These are phyloP conservation scores for Philopedon plagiatum DNA, from an alignment of 2,888 invertebrate species.

Conservation along the genomic window DNA sequence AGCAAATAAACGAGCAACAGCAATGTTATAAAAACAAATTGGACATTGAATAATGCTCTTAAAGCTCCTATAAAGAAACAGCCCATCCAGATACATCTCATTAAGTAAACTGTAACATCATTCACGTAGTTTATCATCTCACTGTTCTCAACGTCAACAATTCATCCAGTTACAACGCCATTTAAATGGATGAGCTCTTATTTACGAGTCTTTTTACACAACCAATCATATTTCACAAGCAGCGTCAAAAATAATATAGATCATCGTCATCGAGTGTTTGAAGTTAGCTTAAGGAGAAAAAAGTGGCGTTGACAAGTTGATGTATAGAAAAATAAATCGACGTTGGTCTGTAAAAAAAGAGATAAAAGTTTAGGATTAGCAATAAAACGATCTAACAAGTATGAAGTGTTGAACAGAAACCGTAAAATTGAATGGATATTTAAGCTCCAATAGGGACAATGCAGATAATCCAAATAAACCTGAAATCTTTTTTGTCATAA, in stretches of 20 bases:
- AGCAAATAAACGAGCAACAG: too few relatives aligned
- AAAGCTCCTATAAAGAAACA: too few relatives aligned
- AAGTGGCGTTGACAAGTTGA: constrained; percentile 14
- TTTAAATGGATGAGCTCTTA: constrained; percentile 25
- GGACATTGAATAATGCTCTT: too few relatives aligned
- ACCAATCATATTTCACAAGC: constrained; percentile 12
- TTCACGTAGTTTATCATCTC: constrained; percentile 14
- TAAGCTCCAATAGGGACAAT: too few relatives aligned
- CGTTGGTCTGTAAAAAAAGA: not conserved
- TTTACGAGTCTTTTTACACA: constrained; percentile 19
- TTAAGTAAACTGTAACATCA: not conserved
- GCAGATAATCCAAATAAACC: too few relatives aligned
- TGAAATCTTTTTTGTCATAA: too few relatives aligned
- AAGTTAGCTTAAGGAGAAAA: not conserved
- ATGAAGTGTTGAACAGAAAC: too few relatives aligned
- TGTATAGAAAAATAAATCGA: not conserved
- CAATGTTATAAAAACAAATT: too few relatives aligned
- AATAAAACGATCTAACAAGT: too few relatives aligned
- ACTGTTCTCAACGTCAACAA: not conserved
- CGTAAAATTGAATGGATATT: too few relatives aligned
- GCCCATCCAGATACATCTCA: too few relatives aligned
- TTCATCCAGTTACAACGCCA: constrained; percentile 13
- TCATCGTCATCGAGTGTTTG: not conserved
- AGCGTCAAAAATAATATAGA: constrained; percentile 8
- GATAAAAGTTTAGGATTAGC: too few relatives aligned